A percentile compares a stretch with the other conserved stretches of the same genome.
Evolutionary conservation across 2,113 vertebrate genomes (phyloP).

Genomic region (Ibidorhyncha struthersii): DNA sequence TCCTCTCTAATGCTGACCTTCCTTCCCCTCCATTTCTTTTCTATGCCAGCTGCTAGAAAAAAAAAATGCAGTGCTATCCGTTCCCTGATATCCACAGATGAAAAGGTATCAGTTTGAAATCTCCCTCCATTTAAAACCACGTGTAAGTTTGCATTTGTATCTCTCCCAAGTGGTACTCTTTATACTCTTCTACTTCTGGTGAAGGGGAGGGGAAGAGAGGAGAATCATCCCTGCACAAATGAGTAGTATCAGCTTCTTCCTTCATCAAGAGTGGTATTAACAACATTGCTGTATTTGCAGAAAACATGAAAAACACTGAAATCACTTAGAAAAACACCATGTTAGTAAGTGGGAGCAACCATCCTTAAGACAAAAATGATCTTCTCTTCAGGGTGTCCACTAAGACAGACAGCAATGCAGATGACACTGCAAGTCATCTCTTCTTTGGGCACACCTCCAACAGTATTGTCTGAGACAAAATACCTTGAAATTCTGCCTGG

Average conservation of each 20-base stretch:
- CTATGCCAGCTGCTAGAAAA: background rate
- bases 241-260: background rate
- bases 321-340: background rate
- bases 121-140: background rate
- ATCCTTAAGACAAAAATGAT: background rate
- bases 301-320: background rate
- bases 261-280: background rate
- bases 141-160: background rate
- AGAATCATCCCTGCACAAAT: background rate
- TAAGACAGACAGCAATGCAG: background rate
- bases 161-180: background rate
- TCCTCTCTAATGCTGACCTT: background rate
- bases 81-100: background rate
- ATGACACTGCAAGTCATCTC: background rate
- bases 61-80: background rate
- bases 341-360: background rate
- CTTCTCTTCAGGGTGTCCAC: background rate
- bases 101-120: background rate
- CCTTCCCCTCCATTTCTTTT: slow-evolving; percentile 4
- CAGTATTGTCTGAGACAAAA: background rate
- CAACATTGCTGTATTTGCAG: background rate
- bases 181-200: background rate
- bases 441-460: background rate
- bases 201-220: background rate
- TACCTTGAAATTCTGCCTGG: background rate